Conservation (phyloP, 1,140 invertebrate species). For the Drosophila sturtevanti region DNA sequence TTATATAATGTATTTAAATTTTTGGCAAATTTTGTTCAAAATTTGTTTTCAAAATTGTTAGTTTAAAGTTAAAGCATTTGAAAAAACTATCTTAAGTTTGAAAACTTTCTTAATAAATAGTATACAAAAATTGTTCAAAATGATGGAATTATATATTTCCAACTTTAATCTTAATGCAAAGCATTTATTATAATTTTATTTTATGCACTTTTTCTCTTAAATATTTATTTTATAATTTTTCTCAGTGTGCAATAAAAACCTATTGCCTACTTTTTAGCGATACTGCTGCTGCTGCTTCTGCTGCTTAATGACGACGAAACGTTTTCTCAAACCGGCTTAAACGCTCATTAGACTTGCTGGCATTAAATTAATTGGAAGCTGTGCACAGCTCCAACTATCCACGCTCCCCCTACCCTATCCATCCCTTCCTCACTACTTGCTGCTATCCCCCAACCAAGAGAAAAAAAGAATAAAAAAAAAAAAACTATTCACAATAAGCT, state of each 20-base stretch:
- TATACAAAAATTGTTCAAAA: no score
- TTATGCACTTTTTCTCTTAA: no score
- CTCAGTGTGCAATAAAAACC: constrained; percentile 10
- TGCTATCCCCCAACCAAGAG: neutral
- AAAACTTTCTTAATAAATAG: no score
- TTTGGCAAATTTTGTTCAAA: no score
- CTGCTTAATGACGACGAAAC: constrained; percentile 12
- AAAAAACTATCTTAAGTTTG: no score
- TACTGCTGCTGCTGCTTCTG: neutral
- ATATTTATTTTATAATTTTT: no score
- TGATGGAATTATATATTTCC: no score
- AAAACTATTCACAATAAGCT: constrained; percentile 54
- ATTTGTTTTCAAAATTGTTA: no score
- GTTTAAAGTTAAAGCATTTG: no score
- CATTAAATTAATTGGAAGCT: constrained; percentile 80
- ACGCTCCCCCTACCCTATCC: neutral
- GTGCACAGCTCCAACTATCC: constrained; percentile 22
- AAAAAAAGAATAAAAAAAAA: neutral
- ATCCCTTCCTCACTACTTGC: neutral
- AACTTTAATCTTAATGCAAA: no score
- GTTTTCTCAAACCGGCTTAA: constrained; percentile 50
- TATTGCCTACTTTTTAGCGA: constrained; percentile 23
- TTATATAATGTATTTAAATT: no score
- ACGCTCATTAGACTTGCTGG: constrained; percentile 75
- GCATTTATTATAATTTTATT: no score